These are phyloP conservation scores for Mesitornis unicolor DNA, from an alignment of 2,113 vertebrate genomes.

Conservation along the genomic window DNA sequence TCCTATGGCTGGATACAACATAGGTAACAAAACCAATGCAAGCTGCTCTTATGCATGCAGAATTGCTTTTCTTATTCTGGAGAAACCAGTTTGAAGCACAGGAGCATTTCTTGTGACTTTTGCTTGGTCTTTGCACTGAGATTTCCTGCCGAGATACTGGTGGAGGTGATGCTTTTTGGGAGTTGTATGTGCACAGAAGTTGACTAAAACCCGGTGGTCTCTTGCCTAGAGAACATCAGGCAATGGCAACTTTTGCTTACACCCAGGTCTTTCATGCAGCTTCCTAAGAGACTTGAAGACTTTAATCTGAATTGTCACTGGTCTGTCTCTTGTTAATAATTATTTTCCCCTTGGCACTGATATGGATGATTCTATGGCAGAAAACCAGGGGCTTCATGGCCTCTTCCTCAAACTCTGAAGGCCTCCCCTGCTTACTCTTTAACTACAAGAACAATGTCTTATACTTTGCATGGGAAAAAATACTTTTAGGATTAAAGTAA, in stretches of 20 bases:
- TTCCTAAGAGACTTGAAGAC: neutral
- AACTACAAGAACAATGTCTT: neutral
- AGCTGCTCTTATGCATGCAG: neutral
- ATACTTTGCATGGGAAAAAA: neutral
- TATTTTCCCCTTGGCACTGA: neutral
- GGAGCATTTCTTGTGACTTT: neutral
- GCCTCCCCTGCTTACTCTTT: neutral
- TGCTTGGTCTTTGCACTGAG: neutral
- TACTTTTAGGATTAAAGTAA: conserved; percentile 13
- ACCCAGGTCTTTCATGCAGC: neutral
- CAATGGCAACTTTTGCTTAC: neutral
- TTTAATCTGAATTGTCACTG: neutral
- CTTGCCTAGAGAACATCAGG: neutral
- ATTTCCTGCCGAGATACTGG: neutral
- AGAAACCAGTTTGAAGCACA: neutral
- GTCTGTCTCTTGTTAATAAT: neutral
- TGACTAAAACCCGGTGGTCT: neutral
- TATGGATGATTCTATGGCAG: neutral
- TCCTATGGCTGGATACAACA: neutral
- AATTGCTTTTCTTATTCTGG: neutral
- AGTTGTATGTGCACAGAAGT: neutral
- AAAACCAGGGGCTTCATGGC: neutral
- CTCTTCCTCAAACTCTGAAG: neutral
- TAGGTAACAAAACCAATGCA: neutral
- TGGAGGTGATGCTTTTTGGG: neutral